Percentiles rank a stretch among this genome's conserved stretches.
Evolutionary conservation across 1,140 invertebrate species (phyloP).

Genomic region (Monochamus saltuarius): DNA sequence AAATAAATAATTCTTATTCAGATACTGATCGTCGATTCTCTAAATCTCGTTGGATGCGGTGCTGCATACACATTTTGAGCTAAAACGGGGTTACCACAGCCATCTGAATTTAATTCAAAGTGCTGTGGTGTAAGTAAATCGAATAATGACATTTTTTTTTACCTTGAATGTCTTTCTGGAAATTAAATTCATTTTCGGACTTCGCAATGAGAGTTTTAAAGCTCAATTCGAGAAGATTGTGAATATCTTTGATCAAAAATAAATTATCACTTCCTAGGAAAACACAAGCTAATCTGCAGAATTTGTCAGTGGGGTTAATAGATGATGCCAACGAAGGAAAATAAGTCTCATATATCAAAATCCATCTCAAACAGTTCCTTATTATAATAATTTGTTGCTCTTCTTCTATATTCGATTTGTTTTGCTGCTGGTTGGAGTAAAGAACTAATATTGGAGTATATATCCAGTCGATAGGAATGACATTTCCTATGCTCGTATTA

Average conservation of each 20-base stretch:
- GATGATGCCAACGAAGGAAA: constrained; percentile 56
- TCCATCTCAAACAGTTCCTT: constrained; percentile 58
- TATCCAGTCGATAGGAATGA: constrained; percentile 68
- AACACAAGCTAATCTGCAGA: constrained; percentile 59
- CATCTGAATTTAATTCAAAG: too few relatives aligned
- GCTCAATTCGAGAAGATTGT: constrained; percentile 53
- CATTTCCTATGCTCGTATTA: constrained; percentile 52
- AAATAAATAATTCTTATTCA: too few relatives aligned
- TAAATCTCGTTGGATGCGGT: too few relatives aligned
- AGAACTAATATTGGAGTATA: constrained; percentile 64
- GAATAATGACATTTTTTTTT: too few relatives aligned
- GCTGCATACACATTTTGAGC: too few relatives aligned
- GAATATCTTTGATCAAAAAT: constrained; percentile 56
- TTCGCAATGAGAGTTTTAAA: constrained; percentile 53
- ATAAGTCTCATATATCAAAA: constrained; percentile 60
- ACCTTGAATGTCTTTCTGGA: constrained; percentile 53
- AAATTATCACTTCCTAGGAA: constrained; percentile 60
- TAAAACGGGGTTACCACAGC: too few relatives aligned
- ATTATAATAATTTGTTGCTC: constrained; percentile 52
- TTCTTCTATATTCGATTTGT: constrained; percentile 44
- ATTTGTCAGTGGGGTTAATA: constrained; percentile 58
- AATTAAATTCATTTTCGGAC: constrained; percentile 53
- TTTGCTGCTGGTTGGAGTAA: constrained; percentile 56
- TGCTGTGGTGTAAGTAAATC: too few relatives aligned
- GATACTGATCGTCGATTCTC: too few relatives aligned